phyloP scores from a whole-genome alignment of 2,797 vertebrate species.

The Brachymystax lenok region DNA sequence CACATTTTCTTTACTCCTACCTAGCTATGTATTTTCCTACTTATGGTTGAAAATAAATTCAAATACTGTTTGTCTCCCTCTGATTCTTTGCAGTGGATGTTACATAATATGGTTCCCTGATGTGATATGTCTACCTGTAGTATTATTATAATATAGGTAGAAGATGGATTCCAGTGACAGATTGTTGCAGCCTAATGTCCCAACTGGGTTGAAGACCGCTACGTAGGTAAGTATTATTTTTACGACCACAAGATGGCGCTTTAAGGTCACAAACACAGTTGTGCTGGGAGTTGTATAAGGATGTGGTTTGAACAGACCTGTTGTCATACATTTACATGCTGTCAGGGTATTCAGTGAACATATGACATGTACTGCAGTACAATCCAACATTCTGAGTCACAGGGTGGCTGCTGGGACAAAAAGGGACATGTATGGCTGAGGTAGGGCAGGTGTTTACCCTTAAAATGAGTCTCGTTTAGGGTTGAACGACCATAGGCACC shows the following conservation, averaged over 20 bases:
- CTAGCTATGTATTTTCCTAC: constrained; percentile 96
- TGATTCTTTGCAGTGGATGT: constrained; percentile 76
- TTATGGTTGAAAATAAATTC: constrained; percentile 99
- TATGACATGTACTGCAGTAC: not conserved
- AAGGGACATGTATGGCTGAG: not conserved
- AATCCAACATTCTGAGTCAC: not conserved
- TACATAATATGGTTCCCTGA: not conserved
- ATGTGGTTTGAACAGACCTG: not conserved
- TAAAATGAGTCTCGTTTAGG: no score
- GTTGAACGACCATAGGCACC: not conserved
- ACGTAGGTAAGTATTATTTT: not conserved
- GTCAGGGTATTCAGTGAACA: not conserved
- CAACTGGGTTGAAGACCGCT: no score
- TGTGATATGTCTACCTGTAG: no score
- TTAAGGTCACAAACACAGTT: constrained; percentile 37
- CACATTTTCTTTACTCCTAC: constrained; percentile 92
- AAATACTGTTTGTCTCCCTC: constrained; percentile 92
- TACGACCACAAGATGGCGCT: constrained; percentile 64
- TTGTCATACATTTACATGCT: not conserved
- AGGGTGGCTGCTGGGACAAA: not conserved
- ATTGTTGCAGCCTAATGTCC: not conserved
- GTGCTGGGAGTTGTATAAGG: not conserved
- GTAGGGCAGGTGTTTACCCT: not conserved
- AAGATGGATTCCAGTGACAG: not conserved
- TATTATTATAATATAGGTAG: not conserved